These are phyloP conservation scores for Bedellia somnulentella DNA, from an alignment of 2,888 invertebrate genomes.

Conservation along the genomic window DNA sequence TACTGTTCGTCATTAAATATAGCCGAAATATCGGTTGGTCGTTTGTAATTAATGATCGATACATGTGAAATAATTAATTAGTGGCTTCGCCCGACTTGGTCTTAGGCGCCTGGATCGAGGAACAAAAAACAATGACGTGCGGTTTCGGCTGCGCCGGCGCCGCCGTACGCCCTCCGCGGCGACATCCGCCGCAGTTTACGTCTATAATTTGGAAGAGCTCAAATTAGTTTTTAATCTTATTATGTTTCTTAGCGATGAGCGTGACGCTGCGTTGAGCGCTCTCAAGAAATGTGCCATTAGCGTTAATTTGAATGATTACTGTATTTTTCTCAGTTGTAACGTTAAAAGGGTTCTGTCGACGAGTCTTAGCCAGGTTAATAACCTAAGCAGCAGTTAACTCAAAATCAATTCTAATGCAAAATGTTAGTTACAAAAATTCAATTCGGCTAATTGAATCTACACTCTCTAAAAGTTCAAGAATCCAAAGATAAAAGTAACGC, in stretches of 20 bases:
- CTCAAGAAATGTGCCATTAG: constrained; percentile 53
- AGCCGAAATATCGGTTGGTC: constrained; percentile 37
- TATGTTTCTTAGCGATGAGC: constrained; percentile 35
- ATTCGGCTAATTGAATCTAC: no score
- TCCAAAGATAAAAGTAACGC: no score
- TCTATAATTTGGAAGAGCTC: constrained; percentile 57
- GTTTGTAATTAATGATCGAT: constrained; percentile 57
- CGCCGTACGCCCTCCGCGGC: constrained; percentile 27
- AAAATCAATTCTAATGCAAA: no score
- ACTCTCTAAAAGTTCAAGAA: no score
- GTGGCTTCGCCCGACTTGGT: constrained; percentile 31
- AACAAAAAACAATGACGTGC: constrained; percentile 61
- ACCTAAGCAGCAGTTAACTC: no score
- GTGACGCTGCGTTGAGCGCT: constrained; percentile 38
- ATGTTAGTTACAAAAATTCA: no score
- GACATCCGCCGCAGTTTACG: constrained; percentile 47
- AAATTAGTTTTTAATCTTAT: constrained; percentile 53
- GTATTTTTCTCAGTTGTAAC: constrained; percentile 26
- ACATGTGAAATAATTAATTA: constrained; percentile 61
- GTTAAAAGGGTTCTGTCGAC: constrained; percentile 10
- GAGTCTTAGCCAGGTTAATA: no score
- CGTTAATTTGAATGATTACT: constrained; percentile 47
- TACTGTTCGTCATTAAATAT: constrained; percentile 50
- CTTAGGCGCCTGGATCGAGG: constrained; percentile 22
- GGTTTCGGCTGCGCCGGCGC: constrained; percentile 49